Conservation (phyloP, 1,140 invertebrate genomes). For the Heliconius melpomene region DNA sequence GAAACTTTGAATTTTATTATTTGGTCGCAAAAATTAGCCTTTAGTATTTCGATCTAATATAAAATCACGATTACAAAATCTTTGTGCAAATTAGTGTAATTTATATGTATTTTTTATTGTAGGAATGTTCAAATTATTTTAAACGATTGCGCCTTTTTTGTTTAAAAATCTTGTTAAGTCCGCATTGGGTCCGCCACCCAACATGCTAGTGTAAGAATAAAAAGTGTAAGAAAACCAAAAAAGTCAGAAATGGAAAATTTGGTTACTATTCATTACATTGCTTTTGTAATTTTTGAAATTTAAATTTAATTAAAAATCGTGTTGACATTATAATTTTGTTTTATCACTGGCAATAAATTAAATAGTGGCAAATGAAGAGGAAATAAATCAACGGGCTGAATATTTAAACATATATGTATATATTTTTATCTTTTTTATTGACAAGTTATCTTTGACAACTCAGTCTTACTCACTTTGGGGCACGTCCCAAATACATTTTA, state of each 20-base stretch:
- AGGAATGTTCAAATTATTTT: background rate
- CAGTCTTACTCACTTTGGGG: slow-evolving; percentile 1
- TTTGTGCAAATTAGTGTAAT: background rate
- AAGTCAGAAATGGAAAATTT: background rate
- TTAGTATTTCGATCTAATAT: background rate
- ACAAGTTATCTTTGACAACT: slow-evolving; percentile 11
- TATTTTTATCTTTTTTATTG: slow-evolving; percentile 6
- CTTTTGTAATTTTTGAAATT: background rate
- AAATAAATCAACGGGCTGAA: background rate
- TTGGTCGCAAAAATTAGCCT: slow-evolving; percentile 13
- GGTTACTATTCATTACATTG: background rate
- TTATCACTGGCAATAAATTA: slow-evolving; percentile 1
- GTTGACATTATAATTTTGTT: slow-evolving; percentile 11
- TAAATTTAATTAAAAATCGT: slow-evolving; percentile 1
- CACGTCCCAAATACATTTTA: slow-evolving; percentile 8
- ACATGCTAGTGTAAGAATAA: background rate
- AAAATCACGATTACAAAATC: background rate
- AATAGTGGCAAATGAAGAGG: background rate
- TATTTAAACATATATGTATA: background rate
- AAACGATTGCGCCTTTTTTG: background rate
- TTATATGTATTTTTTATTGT: slow-evolving; percentile 1
- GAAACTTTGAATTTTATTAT: slow-evolving; percentile 14
- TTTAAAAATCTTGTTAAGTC: background rate
- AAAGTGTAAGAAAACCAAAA: background rate
- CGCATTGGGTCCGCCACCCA: background rate